A percentile compares a stretch with the other conserved stretches of the same genome.
phyloP scores from a whole-genome alignment of 2,888 invertebrate species.

The Torymus aiolomorphi region DNA sequence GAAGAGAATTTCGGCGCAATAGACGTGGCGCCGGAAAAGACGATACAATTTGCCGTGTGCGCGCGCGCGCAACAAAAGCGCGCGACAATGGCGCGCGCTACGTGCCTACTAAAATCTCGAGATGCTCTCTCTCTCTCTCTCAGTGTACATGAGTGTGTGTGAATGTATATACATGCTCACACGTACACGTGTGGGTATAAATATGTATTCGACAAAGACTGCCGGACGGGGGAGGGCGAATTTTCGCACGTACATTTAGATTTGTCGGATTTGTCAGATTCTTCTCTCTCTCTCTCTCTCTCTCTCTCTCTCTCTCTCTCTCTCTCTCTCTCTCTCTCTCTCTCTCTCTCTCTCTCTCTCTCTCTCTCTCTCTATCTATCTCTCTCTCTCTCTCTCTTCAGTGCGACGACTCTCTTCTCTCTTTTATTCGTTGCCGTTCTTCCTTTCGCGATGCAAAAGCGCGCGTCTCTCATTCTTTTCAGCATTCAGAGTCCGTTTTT shows the following conservation, averaged over 20 bases:
- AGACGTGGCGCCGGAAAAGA: constrained; percentile 58
- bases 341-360: not conserved
- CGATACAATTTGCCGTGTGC: constrained; percentile 70
- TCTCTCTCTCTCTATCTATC: not conserved
- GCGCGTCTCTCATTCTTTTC: constrained; percentile 55
- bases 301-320: not conserved
- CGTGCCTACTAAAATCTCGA: constrained; percentile 64
- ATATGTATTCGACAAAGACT: constrained; percentile 42
- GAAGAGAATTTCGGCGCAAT: constrained; percentile 38
- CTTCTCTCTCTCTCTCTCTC: constrained; percentile 42
- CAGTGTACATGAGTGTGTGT: not conserved
- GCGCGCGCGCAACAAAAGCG: constrained; percentile 65
- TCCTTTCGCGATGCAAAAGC: not conserved
- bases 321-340: not conserved
- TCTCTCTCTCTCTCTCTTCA: not conserved
- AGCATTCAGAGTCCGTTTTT: constrained; percentile 23
- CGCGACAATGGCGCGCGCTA: constrained; percentile 70
- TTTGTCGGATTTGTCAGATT: constrained; percentile 69
- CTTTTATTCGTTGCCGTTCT: not conserved
- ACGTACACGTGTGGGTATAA: constrained; percentile 53
- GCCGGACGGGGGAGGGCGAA: constrained; percentile 31
- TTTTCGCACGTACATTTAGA: constrained; percentile 66
- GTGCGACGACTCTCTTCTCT: not conserved
- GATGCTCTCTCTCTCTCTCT: constrained; percentile 5
- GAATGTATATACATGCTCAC: no score